phyloP scores from a whole-genome alignment of 2,797 vertebrate genomes.

The Lutjanus argentimaculatus region DNA sequence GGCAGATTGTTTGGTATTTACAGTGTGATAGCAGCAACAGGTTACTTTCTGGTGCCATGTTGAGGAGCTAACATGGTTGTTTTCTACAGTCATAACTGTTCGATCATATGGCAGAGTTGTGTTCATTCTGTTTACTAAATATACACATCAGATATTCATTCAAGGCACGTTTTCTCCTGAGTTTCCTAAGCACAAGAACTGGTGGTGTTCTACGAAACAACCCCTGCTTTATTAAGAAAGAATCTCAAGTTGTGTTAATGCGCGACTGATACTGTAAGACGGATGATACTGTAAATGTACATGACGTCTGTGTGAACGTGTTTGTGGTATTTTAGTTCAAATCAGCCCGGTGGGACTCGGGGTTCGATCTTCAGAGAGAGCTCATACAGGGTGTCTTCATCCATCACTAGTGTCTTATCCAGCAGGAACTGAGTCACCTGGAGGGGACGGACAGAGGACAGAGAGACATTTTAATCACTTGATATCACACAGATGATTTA shows the following conservation, averaged over 20 bases:
- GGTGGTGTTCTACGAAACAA: conserved; percentile 17
- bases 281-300: background rate
- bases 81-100: conserved; percentile 28
- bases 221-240: conserved; percentile 14
- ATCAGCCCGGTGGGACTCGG: conserved; percentile 87
- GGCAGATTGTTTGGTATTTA: conserved; percentile 46
- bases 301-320: background rate
- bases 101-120: conserved; percentile 30
- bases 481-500: background rate
- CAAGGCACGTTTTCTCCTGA: conserved; percentile 85
- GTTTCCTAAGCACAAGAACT: conserved; percentile 52
- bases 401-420: conserved; percentile 95
- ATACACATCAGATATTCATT: conserved; percentile 45
- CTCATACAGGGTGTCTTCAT: conserved; percentile 96
- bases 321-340: background rate
- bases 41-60: conserved; percentile 2
- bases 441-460: background rate
- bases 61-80: background rate
- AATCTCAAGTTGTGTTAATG: conserved; percentile 18
- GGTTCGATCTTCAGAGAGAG: conserved; percentile 96
- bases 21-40: conserved; percentile 53
- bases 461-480: background rate
- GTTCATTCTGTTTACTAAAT: conserved; percentile 26
- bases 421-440: conserved; percentile 97
- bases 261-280: too few relatives aligned